phyloP scores from a whole-genome alignment of 2,113 vertebrate species.

The Dryoscopus gambensis region DNA sequence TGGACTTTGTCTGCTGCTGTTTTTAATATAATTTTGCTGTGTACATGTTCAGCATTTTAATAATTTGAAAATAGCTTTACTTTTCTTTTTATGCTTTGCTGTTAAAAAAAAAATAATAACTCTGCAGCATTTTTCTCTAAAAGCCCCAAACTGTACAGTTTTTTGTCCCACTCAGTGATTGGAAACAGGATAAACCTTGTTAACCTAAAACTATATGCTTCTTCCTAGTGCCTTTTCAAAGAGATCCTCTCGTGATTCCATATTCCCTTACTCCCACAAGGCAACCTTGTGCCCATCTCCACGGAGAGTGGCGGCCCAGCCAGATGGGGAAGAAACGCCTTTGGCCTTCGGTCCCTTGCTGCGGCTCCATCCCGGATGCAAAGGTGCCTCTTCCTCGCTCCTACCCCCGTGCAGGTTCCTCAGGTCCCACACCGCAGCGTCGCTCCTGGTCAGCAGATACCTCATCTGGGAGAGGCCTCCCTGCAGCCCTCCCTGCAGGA shows the following conservation, averaged over 20 bases:
- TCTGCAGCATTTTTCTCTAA: conserved; percentile 1
- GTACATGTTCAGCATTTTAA: conserved; percentile 41
- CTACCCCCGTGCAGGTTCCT: background rate
- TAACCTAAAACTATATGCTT: conserved; percentile 11
- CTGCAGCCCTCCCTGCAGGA: background rate
- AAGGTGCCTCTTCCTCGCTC: background rate
- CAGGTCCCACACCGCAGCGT: background rate
- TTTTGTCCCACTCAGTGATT: background rate
- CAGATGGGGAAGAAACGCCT: background rate
- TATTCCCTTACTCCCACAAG: background rate
- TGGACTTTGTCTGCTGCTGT: conserved; percentile 65
- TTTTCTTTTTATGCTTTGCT: conserved; percentile 22
- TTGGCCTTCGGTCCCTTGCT: background rate
- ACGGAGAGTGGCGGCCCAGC: background rate
- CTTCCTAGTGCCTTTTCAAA: conserved; percentile 56
- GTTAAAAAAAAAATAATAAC: background rate
- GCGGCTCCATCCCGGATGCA: background rate
- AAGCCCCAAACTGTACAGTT: background rate
- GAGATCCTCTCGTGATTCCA: background rate
- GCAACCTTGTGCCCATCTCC: background rate
- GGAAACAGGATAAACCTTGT: background rate
- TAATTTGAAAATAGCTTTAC: conserved; percentile 62
- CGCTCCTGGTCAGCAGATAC: conserved; percentile 1
- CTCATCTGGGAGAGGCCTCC: background rate
- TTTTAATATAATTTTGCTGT: conserved; percentile 56